Percentiles rank a stretch among this genome's conserved stretches.
Evolutionary conservation across 2,113 vertebrate species (phyloP).

Genomic region (Strix uralensis): DNA sequence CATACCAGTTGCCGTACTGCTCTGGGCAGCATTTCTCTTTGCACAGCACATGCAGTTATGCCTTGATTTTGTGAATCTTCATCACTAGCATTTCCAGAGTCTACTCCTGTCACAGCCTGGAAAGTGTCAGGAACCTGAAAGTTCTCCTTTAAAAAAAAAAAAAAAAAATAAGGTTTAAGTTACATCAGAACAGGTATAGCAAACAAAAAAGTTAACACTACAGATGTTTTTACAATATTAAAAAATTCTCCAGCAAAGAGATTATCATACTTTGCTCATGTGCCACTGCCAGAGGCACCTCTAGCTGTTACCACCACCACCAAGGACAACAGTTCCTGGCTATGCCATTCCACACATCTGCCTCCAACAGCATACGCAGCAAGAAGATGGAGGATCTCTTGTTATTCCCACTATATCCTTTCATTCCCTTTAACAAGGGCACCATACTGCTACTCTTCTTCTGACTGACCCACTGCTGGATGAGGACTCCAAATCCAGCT

Average conservation of each 20-base stretch:
- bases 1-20: slow-evolving; percentile 73
- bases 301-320: not conserved
- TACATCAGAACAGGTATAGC: not conserved
- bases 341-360: not conserved
- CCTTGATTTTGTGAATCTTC: slow-evolving; percentile 78
- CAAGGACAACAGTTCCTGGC: not conserved
- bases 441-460: not conserved
- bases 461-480: not conserved
- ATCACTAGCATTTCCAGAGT: slow-evolving; percentile 82
- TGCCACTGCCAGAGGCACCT: not conserved
- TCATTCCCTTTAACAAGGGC: not conserved
- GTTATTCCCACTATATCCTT: not conserved
- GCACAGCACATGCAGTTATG: slow-evolving; percentile 15
- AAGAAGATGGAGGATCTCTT: not conserved
- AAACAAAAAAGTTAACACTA: not conserved
- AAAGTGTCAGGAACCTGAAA: slow-evolving; percentile 74
- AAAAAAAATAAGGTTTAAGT: not conserved
- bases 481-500: not conserved
- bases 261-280: not conserved
- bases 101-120: slow-evolving; percentile 76
- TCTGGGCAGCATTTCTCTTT: slow-evolving; percentile 64
- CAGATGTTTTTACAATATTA: not conserved
- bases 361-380: not conserved
- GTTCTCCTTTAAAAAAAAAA: slow-evolving; percentile 58
- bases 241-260: not conserved